These are phyloP conservation scores for Microcebus tavaratra DNA, from an alignment of 2,113 vertebrate species.

Conservation along the genomic window DNA sequence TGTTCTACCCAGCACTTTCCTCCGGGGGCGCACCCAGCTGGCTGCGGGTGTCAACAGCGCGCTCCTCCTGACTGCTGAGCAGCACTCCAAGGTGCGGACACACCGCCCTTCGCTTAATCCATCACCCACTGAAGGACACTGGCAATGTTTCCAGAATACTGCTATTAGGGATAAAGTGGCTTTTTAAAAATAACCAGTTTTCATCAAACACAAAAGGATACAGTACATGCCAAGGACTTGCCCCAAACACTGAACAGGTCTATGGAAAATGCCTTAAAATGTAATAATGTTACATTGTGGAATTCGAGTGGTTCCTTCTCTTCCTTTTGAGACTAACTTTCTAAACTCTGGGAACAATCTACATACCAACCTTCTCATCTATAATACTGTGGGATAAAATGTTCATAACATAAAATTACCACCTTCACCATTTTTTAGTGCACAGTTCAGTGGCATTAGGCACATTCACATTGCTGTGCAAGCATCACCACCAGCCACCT, in stretches of 20 bases:
- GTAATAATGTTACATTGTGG: too few relatives aligned
- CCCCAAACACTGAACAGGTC: not conserved
- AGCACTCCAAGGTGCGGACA: accelerated
- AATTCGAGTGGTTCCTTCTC: not conserved
- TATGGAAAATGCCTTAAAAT: not conserved
- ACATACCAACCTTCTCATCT: not conserved
- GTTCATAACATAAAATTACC: too few relatives aligned
- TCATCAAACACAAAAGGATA: too few relatives aligned
- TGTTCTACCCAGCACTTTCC: accelerated
- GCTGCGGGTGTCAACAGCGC: accelerated
- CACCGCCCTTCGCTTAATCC: accelerated
- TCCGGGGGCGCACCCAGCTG: too few relatives aligned
- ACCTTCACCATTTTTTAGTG: not conserved
- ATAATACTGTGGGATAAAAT: not conserved
- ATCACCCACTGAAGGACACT: not conserved
- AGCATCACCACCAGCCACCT: too few relatives aligned
- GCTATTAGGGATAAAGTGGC: not conserved
- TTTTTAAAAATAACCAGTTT: not conserved
- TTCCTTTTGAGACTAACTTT: not conserved
- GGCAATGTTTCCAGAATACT: not conserved
- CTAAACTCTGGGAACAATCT: not conserved
- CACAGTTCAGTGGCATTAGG: not conserved
- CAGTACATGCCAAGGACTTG: not conserved
- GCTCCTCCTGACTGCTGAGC: not conserved
- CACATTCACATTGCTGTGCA: accelerated